These are phyloP conservation scores for Chouioia cunea DNA, from an alignment of 2,888 invertebrate species.

Conservation along the genomic window DNA sequence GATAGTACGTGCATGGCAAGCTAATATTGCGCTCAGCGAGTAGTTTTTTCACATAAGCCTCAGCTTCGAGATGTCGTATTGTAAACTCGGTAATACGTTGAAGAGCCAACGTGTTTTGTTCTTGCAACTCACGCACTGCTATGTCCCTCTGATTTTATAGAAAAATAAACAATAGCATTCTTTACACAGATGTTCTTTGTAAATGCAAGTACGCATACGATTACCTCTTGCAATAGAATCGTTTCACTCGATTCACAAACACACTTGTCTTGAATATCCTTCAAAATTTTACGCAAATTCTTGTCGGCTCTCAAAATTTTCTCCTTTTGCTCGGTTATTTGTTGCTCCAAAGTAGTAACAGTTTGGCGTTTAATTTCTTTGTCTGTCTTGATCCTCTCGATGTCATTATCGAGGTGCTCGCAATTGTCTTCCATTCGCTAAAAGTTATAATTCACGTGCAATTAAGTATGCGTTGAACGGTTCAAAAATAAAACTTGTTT, in stretches of 20 bases:
- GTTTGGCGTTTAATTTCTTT: conserved; percentile 59
- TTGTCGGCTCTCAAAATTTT: conserved; percentile 70
- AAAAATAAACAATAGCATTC: too few relatives aligned
- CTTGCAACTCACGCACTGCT: conserved; percentile 72
- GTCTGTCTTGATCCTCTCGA: conserved; percentile 59
- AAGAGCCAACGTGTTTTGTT: conserved; percentile 72
- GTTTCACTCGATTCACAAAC: conserved; percentile 53
- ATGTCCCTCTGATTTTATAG: conserved; percentile 72
- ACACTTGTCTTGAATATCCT: conserved; percentile 64
- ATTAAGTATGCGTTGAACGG: background rate
- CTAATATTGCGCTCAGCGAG: conserved; percentile 61
- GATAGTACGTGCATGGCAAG: conserved; percentile 57
- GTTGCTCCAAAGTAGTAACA: conserved; percentile 59
- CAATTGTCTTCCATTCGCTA: conserved; percentile 46
- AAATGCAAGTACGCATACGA: too few relatives aligned
- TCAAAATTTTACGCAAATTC: conserved; percentile 66
- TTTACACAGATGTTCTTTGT: too few relatives aligned
- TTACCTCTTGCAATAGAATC: conserved; percentile 64
- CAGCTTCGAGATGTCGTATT: conserved; percentile 66
- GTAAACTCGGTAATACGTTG: conserved; percentile 72
- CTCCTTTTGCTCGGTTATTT: conserved; percentile 66
- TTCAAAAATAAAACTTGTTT: background rate
- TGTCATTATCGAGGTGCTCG: conserved; percentile 48
- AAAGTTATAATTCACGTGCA: too few relatives aligned
- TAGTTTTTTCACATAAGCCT: conserved; percentile 66